Evolutionary conservation across 64 coral and sea anemone genomes (phyloP).

Genomic region (Montipora foliosa): DNA sequence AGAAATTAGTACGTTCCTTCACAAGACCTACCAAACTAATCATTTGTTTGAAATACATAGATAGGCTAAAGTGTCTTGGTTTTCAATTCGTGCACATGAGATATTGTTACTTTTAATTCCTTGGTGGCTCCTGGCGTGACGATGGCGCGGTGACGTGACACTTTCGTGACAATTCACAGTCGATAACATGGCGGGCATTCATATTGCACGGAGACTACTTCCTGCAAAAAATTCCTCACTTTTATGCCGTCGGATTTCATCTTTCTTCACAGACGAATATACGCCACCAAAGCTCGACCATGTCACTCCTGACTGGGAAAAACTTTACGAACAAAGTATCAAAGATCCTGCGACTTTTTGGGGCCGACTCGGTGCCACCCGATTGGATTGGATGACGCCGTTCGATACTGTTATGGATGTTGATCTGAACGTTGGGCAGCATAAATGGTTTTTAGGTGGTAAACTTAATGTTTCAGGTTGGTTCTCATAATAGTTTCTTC

Average conservation of each 20-base stretch:
- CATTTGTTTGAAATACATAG: too few relatives aligned
- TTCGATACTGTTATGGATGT: slow-evolving; percentile 94
- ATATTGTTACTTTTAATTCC: too few relatives aligned
- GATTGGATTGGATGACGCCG: slow-evolving; percentile 83
- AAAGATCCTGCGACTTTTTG: slow-evolving; percentile 87
- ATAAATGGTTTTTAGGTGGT: slow-evolving; percentile 95
- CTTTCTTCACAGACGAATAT: slow-evolving; percentile 84
- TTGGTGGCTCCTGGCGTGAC: too few relatives aligned
- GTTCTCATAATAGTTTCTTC: neutral
- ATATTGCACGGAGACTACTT: slow-evolving; percentile 23
- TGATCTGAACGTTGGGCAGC: slow-evolving; percentile 81
- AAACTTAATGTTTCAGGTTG: slow-evolving; percentile 94
- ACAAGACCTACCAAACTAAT: too few relatives aligned
- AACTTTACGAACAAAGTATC: slow-evolving; percentile 82
- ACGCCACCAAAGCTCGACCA: slow-evolving; percentile 76
- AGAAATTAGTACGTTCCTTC: too few relatives aligned
- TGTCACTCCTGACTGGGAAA: slow-evolving; percentile 76
- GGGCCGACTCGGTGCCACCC: slow-evolving; percentile 80
- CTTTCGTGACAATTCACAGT: neutral
- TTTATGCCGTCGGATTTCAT: slow-evolving; percentile 67
- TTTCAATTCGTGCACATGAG: too few relatives aligned
- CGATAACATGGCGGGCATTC: slow-evolving; percentile 69
- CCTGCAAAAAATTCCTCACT: slow-evolving; percentile 7
- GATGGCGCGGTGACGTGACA: too few relatives aligned
- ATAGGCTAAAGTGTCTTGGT: too few relatives aligned